Conservation (phyloP, 2,888 invertebrate genomes). For the Steinernema hermaphroditum region DNA sequence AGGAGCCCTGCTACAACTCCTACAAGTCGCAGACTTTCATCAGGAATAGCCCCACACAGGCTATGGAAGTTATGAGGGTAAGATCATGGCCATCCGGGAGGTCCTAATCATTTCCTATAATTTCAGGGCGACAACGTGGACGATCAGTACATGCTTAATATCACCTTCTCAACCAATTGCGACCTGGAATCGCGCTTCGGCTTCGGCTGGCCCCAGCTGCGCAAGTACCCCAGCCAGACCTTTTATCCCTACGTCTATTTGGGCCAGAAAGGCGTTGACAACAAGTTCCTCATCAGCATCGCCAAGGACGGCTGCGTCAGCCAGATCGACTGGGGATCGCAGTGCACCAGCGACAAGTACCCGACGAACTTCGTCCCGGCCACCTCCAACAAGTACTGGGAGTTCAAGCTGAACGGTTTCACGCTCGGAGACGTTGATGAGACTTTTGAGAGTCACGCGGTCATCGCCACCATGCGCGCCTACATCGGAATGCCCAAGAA, state of each 20-base stretch:
- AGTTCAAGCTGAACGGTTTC: background rate
- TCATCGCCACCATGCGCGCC: background rate
- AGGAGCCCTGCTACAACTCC: background rate
- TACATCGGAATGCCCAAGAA: constrained; percentile 4
- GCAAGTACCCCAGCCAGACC: background rate
- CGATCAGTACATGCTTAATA: background rate
- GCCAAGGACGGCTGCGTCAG: background rate
- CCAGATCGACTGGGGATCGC: background rate
- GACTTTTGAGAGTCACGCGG: background rate
- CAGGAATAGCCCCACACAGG: background rate
- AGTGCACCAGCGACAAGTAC: background rate
- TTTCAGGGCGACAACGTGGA: background rate
- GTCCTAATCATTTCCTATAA: background rate
- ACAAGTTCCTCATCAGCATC: background rate
- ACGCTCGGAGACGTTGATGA: background rate
- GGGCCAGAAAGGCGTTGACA: background rate
- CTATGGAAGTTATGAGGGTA: background rate
- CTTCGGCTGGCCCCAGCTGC: background rate
- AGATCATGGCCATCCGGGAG: no score
- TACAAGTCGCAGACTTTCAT: background rate
- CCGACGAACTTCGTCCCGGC: background rate
- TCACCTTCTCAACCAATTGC: background rate
- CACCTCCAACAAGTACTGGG: background rate
- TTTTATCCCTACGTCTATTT: background rate
- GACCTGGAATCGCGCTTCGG: background rate